Evolutionary conservation across 1,140 invertebrate genomes (phyloP), one percentile per base, ranked within the genome.

Genomic region (Drosophila seguyi): DNA sequence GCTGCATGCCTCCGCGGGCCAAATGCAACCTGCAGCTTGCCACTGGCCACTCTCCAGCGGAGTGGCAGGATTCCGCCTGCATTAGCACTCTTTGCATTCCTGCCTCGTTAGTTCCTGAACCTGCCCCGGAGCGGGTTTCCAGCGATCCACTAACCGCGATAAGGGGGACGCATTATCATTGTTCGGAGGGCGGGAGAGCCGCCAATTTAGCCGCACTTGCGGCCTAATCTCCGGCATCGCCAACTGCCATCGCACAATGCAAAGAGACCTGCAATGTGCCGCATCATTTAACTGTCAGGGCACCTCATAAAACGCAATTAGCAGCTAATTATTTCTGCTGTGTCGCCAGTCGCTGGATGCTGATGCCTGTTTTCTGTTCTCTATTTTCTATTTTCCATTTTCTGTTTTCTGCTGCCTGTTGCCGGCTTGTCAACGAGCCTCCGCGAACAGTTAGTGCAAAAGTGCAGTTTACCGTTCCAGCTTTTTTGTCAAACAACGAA

Each of bases 1-100:
- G 72, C 83, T 84, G 84, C 85, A 83, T 88, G 84, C 84, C 85
- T 69, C 50, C 81, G 72, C 55, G 38, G 67, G 68, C 38, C 47
- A 53, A 36, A 27, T 22, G 59, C 58, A 29, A 41, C 27, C 47
- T 52, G 48, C 55, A 47, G 29, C 58, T 20, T 14, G 47, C 55
- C 38, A 29, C 45, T 10, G 0, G 45, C 18, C 39, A 36, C 27
- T 22, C n/a, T 50, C 42, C 42, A 27, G 42, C 52, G 14, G 20
- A 44, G 68, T 68, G 55, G 75, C 56, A 55, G 52, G 55, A 48
- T 38, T 65, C 59, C 44, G 50, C 75, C 63, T 61, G 79, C 83
- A 88, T 80, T 88, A 88, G 80, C 84, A 90, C 84, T 85, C 73
- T 77, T 80, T 88, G 73, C 84, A 87, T 87, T 87, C 84, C 84